Conservation (phyloP, 2,888 invertebrate genomes). For the Laspeyria flexula region DNA sequence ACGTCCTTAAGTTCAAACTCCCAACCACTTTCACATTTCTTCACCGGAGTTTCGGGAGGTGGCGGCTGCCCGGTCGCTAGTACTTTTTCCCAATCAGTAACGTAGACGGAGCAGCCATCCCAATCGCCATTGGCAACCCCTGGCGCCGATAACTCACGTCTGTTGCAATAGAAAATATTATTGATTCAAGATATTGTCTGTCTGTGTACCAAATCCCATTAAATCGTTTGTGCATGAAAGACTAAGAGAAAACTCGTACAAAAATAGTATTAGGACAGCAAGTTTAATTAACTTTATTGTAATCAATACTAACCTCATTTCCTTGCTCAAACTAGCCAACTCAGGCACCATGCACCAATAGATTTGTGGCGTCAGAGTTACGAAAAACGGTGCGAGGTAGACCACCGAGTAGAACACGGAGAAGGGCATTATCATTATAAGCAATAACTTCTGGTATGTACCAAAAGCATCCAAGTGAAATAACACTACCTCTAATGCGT, state of each 20-base stretch:
- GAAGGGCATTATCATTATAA: constrained; percentile 67
- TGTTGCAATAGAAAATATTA: constrained; percentile 37
- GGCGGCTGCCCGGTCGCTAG: constrained; percentile 58
- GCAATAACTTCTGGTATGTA: constrained; percentile 67
- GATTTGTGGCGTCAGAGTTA: constrained; percentile 66
- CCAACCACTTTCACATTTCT: constrained; percentile 66
- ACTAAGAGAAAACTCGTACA: too few species aligned
- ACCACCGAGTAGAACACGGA: constrained; percentile 70
- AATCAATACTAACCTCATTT: constrained; percentile 53
- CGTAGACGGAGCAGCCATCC: constrained; percentile 64
- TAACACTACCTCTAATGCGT: constrained; percentile 62
- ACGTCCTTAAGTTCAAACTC: constrained; percentile 72
- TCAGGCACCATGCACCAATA: constrained; percentile 72
- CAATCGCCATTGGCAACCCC: constrained; percentile 48
- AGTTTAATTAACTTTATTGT: neutral
- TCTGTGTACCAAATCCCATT: too few species aligned
- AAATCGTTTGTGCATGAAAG: too few species aligned
- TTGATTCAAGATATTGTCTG: too few species aligned
- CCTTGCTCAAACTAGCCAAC: constrained; percentile 55
- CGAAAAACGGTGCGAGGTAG: constrained; percentile 75
- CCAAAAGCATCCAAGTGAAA: constrained; percentile 67
- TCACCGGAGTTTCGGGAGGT: constrained; percentile 53
- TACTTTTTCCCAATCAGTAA: constrained; percentile 69
- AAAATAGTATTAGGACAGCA: too few species aligned
- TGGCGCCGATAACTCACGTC: constrained; percentile 68